phyloP scores from a whole-genome alignment of 1,140 invertebrate genomes.

The Tetranychus urticae region DNA sequence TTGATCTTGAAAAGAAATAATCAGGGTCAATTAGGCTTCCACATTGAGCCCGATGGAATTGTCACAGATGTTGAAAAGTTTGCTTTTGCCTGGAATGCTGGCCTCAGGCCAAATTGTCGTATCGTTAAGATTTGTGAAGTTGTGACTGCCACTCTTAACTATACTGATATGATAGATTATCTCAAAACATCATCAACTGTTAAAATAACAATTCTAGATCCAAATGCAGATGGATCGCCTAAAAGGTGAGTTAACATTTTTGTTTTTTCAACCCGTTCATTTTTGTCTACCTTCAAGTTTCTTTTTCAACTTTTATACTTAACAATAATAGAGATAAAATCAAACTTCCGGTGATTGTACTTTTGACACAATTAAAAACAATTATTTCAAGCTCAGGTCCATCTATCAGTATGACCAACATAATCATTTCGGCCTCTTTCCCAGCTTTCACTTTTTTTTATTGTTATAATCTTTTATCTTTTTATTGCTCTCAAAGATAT shows the following conservation, averaged over 20 bases:
- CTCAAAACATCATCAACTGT: constrained; percentile 68
- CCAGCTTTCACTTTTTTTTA: too few species aligned
- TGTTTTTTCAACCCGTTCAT: background rate
- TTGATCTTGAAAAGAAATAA: constrained; percentile 48
- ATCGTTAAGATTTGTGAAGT: constrained; percentile 79
- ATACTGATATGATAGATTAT: constrained; percentile 82
- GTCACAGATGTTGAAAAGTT: constrained; percentile 75
- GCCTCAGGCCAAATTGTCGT: constrained; percentile 59
- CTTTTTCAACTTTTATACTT: background rate
- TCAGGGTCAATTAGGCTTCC: constrained; percentile 70
- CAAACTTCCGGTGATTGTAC: too few species aligned
- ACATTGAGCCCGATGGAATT: constrained; percentile 81
- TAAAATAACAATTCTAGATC: constrained; percentile 55
- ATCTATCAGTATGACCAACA: too few species aligned
- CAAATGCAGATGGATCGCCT: constrained; percentile 37
- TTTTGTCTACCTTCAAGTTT: background rate
- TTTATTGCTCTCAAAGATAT: too few species aligned
- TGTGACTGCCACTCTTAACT: constrained; percentile 60
- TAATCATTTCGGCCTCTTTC: too few species aligned
- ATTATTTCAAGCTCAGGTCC: background rate
- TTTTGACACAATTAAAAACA: background rate
- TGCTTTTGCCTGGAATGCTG: constrained; percentile 67
- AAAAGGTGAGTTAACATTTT: constrained; percentile 23
- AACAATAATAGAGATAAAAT: background rate
- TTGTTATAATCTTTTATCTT: too few species aligned